Evolutionary conservation across 2,113 vertebrate genomes (phyloP), one percentile per base, ranked within the genome.

Genomic region (Micronycteris hirsuta): DNA sequence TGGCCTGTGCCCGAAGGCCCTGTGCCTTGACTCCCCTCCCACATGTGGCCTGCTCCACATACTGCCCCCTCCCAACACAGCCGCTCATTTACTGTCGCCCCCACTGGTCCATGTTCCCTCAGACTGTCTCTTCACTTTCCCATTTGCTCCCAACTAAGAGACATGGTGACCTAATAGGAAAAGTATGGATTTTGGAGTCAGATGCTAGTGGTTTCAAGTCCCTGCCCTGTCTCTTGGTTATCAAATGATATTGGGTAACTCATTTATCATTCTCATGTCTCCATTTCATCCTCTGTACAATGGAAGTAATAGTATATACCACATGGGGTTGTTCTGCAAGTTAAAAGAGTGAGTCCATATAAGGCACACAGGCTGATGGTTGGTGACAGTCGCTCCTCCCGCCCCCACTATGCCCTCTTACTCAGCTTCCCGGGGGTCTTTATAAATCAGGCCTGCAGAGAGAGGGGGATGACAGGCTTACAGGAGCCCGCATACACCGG

Each of bases 161-260:
- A 22, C 12, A 43, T 0, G 12, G 74, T 47, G 73, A 78, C 54
- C 36, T 45, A 67, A 52, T 2, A 61, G 82, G 22, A 63, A 81
- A 70, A 77, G 78, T 31, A 7, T 78, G 61, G 43, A 36, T 86
- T 94, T 70, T 13, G 13, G 54, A 88, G 65, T 80, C 20, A 52
- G 38, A 71, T 45, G 43, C 10, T 43, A 86, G 24, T 14, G 16
- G 86, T 49, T 94, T 91, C 56, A 89, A 95, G 86, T 47, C 56
- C 54, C 24, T 94, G 11, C n/a, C 20, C 38, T 58, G 12, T 83
- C 68, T 90, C 82, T 49, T 89, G 22, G 16, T 6, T 80, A 78
- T 68, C 41, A 91, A 73, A 26, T 41, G 33, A 73, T 11, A 8
- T 61, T 36, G 9, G 36, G 24, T 26, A 70, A 38, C 12, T 78